phyloP scores from a whole-genome alignment of 1,140 invertebrate species.

The Orussus abietinus region DNA sequence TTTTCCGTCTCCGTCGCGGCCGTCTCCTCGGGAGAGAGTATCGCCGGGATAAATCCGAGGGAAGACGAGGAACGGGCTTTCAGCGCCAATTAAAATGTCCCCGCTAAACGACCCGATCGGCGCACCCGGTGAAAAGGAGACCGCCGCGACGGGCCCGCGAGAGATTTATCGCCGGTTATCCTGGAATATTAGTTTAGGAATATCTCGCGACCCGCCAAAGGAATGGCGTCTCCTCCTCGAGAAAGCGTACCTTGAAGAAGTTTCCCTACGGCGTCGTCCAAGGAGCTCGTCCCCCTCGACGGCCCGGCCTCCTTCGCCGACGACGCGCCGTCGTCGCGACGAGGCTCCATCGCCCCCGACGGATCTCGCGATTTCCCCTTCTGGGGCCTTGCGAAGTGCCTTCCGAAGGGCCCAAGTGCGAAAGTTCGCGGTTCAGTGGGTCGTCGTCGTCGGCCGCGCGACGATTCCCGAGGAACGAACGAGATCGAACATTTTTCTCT shows the following conservation, averaged over 20 bases:
- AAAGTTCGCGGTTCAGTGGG: no score
- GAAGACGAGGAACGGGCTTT: slow-evolving; percentile 31
- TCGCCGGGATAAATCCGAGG: slow-evolving; percentile 40
- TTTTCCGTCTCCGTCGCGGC: slow-evolving; percentile 11
- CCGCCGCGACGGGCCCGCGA: slow-evolving; percentile 1
- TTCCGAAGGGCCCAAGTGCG: no score
- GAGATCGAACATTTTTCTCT: no score
- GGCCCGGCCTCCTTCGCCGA: slow-evolving; percentile 29
- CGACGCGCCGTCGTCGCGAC: slow-evolving; percentile 17
- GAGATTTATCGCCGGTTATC: no score
- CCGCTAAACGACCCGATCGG: slow-evolving; percentile 25
- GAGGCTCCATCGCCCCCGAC: slow-evolving; percentile 38
- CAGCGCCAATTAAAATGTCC: slow-evolving; percentile 45
- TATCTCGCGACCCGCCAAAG: no score
- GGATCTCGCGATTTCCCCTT: slow-evolving; percentile 5
- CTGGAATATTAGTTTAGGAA: no score
- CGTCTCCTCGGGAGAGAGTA: slow-evolving; percentile 17
- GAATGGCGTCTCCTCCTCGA: no score
- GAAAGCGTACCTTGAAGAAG: slow-evolving; percentile 44
- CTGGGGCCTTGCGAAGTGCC: no score
- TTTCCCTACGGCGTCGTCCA: slow-evolving; percentile 50
- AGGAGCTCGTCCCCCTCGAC: slow-evolving; percentile 33
- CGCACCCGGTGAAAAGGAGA: not conserved
- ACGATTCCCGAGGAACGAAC: no score
- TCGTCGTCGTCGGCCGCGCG: no score